Base-by-base conservation (phyloP, 2,797 vertebrate species). In the Erpetoichthys calabaricus region DNA sequence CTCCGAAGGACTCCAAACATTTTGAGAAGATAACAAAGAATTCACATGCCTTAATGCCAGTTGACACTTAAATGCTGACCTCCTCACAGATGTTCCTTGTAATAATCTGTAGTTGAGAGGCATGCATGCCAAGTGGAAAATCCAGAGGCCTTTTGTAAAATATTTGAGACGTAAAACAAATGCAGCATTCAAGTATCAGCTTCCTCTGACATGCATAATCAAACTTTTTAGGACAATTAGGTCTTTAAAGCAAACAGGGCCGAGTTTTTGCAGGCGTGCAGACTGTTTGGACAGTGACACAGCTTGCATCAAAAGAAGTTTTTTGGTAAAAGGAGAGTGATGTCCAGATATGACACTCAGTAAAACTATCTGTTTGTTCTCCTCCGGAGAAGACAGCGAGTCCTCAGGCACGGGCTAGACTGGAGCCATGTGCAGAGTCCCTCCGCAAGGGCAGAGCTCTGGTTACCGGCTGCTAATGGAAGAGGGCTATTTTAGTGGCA, bases 401-500 rank as follows among this genome's bases (percentile, higher is more conserved):
- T 64, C 43, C 55, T 47, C 51, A 42, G 50, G 9, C 56, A 47
- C 47, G 52, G 64, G 53, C 44, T 52, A 68, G 68, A 80, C 78
- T 74, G 74, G 74, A 81, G 78, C 77, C 71, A 69, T 68, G 74
- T 74, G 72, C 75, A 69, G 80, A 75, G 80, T 79, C 79, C 79
- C 75, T 70, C 79, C 78, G 76, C 82, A 85, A 87, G 83, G 83
- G 73, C 81, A 80, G 73, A 80, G 79, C 82, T 87, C 81, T 76
- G 78, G 82, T 87, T 87, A 84, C 83, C 68, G 68, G 64, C 77
- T 80, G 75, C 81, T 87, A 87, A 85, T 87, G 84, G 84, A 83
- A 79, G 74, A 75, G 66, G 72, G 82, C 79, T 87, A 85, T 85
- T 86, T 86, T 83, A 79, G 83, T 84, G 76, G 78, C 82, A 86